These are phyloP conservation scores for Cryptus armator DNA, from an alignment of 2,888 invertebrate genomes.

Conservation along the genomic window DNA sequence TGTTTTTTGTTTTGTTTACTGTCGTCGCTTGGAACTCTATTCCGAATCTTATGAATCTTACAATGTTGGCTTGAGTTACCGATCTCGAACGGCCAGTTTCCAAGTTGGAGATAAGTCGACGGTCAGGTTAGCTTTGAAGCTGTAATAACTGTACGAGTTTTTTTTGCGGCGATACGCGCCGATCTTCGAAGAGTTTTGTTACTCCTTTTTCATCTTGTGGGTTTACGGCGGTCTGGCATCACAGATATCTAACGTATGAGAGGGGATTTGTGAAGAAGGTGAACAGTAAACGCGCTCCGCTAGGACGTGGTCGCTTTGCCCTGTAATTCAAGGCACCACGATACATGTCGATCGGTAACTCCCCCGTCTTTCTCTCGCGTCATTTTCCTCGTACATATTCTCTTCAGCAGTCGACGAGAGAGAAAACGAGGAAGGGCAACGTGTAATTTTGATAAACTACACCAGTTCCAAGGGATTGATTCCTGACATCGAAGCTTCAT, in stretches of 20 bases:
- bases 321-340: slow-evolving; percentile 28
- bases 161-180: not conserved
- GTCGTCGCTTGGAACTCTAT: not conserved
- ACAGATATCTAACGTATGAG: too few relatives aligned
- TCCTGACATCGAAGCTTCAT: slow-evolving; percentile 81
- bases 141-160: not conserved
- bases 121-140: not conserved
- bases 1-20: not conserved
- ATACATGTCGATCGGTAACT: slow-evolving; percentile 3
- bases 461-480: slow-evolving; percentile 79
- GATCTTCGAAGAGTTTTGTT: not conserved
- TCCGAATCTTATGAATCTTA: slow-evolving; percentile 35
- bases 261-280: not conserved
- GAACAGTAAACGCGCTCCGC: slow-evolving; percentile 70
- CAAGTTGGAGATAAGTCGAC: not conserved
- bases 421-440: slow-evolving; percentile 69
- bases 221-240: not conserved
- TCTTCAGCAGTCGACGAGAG: slow-evolving; percentile 34
- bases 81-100: slow-evolving; percentile 11
- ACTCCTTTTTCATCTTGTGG: not conserved
- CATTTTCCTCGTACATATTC: not conserved
- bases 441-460: slow-evolving; percentile 81
- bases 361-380: not conserved
- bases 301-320: slow-evolving; percentile 72
- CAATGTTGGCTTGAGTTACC: slow-evolving; percentile 23